Base-by-base conservation (phyloP, 2,888 invertebrate species). In the Dione juno region DNA sequence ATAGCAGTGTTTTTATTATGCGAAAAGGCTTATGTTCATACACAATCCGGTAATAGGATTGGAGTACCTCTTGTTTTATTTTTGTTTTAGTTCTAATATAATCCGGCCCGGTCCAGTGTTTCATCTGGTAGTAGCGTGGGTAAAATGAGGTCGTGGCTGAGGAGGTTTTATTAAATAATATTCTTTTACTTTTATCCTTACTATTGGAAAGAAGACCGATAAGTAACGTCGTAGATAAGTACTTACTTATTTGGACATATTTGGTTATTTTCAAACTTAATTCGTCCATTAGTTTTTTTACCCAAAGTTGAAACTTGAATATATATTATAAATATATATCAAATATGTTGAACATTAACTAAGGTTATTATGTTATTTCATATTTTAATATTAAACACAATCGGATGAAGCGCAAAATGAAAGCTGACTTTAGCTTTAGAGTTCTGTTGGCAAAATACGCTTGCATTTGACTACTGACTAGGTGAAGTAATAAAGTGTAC, bases 401-500 rank as follows among this genome's bases (percentile, higher is more conserved):
- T 69, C 54, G 40, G 19, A 41, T 21, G 54, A 72, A 19, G 48
- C 58, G 35, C 61, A 28, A 50, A 72, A 63, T 57, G 66, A 41
- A 61, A 69, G 61, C 50, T 40, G 41, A 63, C 69, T 66, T 64
- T 63, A 52, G 35, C 21, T n/a, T n/a, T n/a, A n/a, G 28, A 72
- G 69, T 72, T 69, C 37, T 54, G 69, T 57, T 63, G 45, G 57
- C 63, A 53, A 72, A 72, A 69, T 65, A 67, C 61, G 58, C 58
- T 69, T 53, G 59, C 69, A 61, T 73, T 68, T 64, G 73, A 73
- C 57, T 66, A 65, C 66, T 69, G 63, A 65, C 66, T 69, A 57
- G 58, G 67, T 61, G 68, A 67, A 74, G 63, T 74, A 70, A 75
- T 75, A 70, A 74, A 74, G 67, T 54, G 67, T 61, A 67, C 65